Evolutionary conservation across 2,797 vertebrate genomes (phyloP), one percentile per base, ranked within the genome.

Genomic region (Poeciliopsis paucimaculata): DNA sequence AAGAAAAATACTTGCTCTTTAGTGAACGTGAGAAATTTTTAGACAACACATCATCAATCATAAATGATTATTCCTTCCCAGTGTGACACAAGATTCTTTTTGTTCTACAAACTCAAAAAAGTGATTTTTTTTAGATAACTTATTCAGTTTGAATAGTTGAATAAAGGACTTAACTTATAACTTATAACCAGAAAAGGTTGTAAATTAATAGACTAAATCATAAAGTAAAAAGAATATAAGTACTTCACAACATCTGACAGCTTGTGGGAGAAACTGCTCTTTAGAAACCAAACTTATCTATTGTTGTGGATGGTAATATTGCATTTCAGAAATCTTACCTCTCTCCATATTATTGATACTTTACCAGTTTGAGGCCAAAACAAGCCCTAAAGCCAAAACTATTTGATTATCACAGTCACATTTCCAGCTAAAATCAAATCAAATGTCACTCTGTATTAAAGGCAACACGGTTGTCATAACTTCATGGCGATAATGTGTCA

Each of bases 401-500:
- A n/a, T 43, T 43, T 71, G 12, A 43, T 45, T 1, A 16, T 45
- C 45, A 45, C 12, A 8, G 41, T 45, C 26, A n/a, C 39, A 71
- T 71, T 71, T 71, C 26, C 13, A 45, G n/a, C 41, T 28, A 23
- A 66, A 66, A 71, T 71, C 13, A 71, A 70, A 45, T 43, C 23
- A 70, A 43, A 45, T 45, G 41, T 71, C 5, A 15, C 39, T n/a
- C 41, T 28, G 5, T 45, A 26, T 71, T 71, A 28, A 45, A 28
- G 26, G 26, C 26, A 28, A 46, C 68, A 28, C 1, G 51, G 53
- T 55, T 77, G 66, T 31, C 39, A 15, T 45, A 64, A 43, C 78
- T 51, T 76, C 45, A 46, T 76, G 28, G 46, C 55, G 79, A 77
- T 72, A 45, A 75, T 57, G 47, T 80, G 43, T 77, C 57, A 77